phyloP scores from a whole-genome alignment of 2,113 vertebrate species.

The Psilopsiagon aymara region DNA sequence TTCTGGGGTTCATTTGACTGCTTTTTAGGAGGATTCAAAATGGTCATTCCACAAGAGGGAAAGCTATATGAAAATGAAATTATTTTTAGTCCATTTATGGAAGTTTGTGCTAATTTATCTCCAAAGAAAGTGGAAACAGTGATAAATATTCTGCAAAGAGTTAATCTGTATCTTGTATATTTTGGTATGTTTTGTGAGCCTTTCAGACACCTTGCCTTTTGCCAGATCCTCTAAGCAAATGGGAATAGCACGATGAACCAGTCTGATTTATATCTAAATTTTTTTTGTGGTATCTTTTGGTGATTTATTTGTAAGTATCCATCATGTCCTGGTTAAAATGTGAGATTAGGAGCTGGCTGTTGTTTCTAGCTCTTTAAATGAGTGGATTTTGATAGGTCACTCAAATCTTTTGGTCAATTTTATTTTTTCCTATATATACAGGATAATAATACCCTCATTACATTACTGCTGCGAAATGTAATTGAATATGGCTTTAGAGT shows the following conservation, averaged over 20 bases:
- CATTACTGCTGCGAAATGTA: neutral
- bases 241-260: constrained; percentile 6
- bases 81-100: neutral
- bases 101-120: neutral
- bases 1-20: neutral
- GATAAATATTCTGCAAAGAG: constrained; percentile 32
- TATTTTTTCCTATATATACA: neutral
- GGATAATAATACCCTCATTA: neutral
- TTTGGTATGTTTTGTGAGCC: constrained; percentile 33
- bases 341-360: constrained; percentile 18
- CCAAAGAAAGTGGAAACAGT: neutral
- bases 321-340: constrained; percentile 9
- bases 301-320: constrained; percentile 25
- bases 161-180: constrained; percentile 9
- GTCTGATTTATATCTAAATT: constrained; percentile 22
- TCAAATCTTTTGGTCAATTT: constrained; percentile 43
- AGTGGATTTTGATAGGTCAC: constrained; percentile 30
- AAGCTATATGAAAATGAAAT: neutral
- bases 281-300: neutral
- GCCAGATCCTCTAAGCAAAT: constrained; percentile 45
- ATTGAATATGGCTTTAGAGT: neutral
- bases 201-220: constrained; percentile 9
- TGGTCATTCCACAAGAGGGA: neutral
- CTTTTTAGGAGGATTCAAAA: neutral
- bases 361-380: constrained; percentile 8